phyloP scores from a whole-genome alignment of 1,140 invertebrate genomes.

The Conus ventricosus region DNA sequence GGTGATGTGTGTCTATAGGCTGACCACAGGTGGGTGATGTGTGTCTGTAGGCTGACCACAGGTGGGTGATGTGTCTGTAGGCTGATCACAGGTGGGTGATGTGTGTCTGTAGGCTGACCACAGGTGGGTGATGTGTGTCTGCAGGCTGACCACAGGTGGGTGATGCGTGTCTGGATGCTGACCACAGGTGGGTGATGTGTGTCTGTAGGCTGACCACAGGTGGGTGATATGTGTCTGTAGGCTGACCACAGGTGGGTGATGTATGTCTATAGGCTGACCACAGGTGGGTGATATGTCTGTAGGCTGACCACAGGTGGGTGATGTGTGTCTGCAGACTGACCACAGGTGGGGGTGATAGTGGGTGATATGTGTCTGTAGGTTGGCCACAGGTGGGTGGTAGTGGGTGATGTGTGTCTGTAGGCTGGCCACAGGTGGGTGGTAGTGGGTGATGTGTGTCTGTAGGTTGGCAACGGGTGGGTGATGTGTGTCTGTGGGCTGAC shows the following conservation, averaged over 20 bases:
- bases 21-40: neutral
- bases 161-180: no score
- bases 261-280: neutral
- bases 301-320: no score
- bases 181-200: neutral
- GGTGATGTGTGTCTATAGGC: neutral
- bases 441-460: no score
- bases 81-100: neutral
- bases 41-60: conserved; percentile 14
- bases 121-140: neutral
- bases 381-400: neutral
- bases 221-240: no score
- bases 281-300: no score
- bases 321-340: neutral
- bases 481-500: neutral
- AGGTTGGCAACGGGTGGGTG: neutral
- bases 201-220: no score
- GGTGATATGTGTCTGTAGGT: neutral
- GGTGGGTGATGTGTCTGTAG: neutral
- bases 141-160: neutral
- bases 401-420: neutral
- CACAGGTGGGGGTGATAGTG: neutral
- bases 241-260: neutral
- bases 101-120: neutral
- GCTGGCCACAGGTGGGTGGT: neutral